Evolutionary conservation across 92 coral and sea anemone genomes (phyloP), one percentile per base, ranked within the genome.

Genomic region (Zoanthus gigantus): DNA sequence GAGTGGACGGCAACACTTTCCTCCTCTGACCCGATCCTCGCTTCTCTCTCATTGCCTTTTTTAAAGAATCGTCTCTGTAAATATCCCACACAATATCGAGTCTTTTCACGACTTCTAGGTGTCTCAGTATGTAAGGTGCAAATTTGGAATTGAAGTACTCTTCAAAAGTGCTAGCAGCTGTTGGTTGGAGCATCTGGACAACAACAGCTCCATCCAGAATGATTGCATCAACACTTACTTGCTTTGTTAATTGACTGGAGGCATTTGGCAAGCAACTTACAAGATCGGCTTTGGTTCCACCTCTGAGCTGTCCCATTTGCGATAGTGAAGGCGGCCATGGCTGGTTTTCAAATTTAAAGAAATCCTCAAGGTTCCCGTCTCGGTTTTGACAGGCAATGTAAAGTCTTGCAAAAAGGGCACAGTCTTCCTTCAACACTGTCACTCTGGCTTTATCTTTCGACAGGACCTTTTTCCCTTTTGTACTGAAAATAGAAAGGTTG

Each of bases 321-420:
- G 82, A 58, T 44, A 89, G 65, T 67, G 89, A 85, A 14, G 89
- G 93, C 29, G 95, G 91, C 91, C 93, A 92, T 28, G 88, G 89
- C 77, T 90, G 93, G 83, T 86, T 92, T 71, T 90, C 91, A 60
- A 77, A 87, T 81, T 72, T 90, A 78, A 92, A 90, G 83, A 92
- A 92, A 37, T 76, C 91, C 28, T 83, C 92, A 15, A 87, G 83
- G 61, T 88, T 78, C 23, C 91, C 82, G 31, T 90, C 85, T 15
- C 91, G 76, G 76, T 66, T 90, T 53, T 92, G 86, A 77, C 94
- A 77, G 12, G 90, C 90, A 0, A 89, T 89, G 30, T 86, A 89
- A 14, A 92, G 90, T 60, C 94, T 86, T 44, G 88, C 74, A 75
- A 92, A 92, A 10, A 86, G 72, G 48, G 87, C 90, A 66, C 91